A percentile compares a stretch with the other conserved stretches of the same genome.
phyloP scores from a whole-genome alignment of 1,140 invertebrate species.

The Grapholita molesta region DNA sequence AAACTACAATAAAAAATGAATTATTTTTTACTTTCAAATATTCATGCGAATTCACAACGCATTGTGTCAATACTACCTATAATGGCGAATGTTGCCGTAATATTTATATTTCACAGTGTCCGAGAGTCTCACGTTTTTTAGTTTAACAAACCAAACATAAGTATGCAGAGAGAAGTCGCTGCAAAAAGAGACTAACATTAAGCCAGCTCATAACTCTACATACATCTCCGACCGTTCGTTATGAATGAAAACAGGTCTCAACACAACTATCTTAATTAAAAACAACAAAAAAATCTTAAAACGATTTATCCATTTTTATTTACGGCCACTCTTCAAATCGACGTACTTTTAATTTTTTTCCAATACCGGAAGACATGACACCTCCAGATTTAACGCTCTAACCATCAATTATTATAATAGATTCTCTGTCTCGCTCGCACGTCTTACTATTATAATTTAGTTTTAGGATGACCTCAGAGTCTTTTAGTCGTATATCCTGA shows the following conservation, averaged over 20 bases:
- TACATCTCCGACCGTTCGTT: background rate
- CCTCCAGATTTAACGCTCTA: conserved; percentile 36
- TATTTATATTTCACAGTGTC: no score
- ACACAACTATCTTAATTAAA: conserved; percentile 4
- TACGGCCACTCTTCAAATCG: conserved; percentile 6
- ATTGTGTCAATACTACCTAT: no score
- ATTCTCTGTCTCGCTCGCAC: conserved; percentile 27
- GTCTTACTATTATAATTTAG: conserved; percentile 26
- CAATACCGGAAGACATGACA: conserved; percentile 50
- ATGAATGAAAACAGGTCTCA: conserved; percentile 15
- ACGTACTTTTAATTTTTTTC: conserved; percentile 27
- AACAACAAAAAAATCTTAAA: conserved; percentile 6
- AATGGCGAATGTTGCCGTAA: no score
- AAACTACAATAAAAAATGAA: no score
- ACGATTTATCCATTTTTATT: background rate
- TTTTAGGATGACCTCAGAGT: conserved; percentile 5
- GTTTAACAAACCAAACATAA: no score
- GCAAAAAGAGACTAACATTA: background rate
- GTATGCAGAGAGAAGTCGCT: no score
- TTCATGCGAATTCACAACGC: no score
- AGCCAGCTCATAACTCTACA: background rate
- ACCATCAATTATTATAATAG: conserved; percentile 48
- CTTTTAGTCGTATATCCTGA: background rate
- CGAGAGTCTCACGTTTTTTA: no score
- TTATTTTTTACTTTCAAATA: no score